Base-by-base conservation (phyloP, 2,113 vertebrate species). In the Mastomys natalensis region DNA sequence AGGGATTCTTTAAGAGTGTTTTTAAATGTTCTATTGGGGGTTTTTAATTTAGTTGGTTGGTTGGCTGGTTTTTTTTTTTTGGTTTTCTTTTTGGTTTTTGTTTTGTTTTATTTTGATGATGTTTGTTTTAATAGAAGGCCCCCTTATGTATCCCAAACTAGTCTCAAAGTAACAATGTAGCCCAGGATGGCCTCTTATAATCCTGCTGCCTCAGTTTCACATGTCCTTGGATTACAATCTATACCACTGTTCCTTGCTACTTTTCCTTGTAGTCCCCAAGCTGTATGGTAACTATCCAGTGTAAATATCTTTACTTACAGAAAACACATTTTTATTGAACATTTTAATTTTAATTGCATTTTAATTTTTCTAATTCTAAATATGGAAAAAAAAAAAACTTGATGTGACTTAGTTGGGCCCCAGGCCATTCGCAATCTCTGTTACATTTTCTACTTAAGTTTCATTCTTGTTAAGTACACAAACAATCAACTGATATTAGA, bases 401-500 rank as follows among this genome's bases (percentile, higher is more conserved):
- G 12, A 13, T 77, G n/a, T 78, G 93, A 60, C 0, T 16, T 85
- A 15, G 9, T 26, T 48, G 66, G 43, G 6, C 64, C 82, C 78
- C 29, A 87, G 55, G 40, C 10, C n/a, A 21, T 89, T 87, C 43
- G 17, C 37, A 85, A 1, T 74, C 62, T 87, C n/a, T 91, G 77
- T 40, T 29, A 88, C 12, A 26, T 87, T 94, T 91, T 72, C 76
- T 64, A 22, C 0, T 78, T 34, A 31, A 58, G 40, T 94, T 91
- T 94, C n/a, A 93, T 37, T 3, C 34, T 45, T 94, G 37, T 91
- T 95, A 89, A 93, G 93, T 88, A 31, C 17, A 85, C 48, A 70
- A 73, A 73, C 53, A 88, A 91, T 15, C 21, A 68, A 68, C 64
- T 89, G 7, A 15, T 22, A 87, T 89, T 87, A 26, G 66, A 26